Evolutionary conservation across 2,888 invertebrate genomes (phyloP).

Genomic region (Drosophila nr. fundita): DNA sequence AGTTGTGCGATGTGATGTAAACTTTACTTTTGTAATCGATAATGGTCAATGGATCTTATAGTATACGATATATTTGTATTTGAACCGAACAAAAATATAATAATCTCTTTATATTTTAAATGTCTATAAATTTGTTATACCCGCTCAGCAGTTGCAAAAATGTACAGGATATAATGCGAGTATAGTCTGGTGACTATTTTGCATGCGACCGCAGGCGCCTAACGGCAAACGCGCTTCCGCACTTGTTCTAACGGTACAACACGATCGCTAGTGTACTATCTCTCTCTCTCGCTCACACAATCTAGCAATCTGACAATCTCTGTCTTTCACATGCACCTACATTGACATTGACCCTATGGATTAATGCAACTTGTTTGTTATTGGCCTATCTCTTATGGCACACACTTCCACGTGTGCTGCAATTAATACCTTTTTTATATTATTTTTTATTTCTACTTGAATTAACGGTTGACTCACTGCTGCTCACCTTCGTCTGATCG

Average conservation of each 20-base stretch:
- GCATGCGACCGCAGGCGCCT: constrained; percentile 44
- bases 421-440: constrained; percentile 12
- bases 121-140: not conserved
- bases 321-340: constrained; percentile 16
- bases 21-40: not conserved
- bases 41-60: not conserved
- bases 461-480: constrained; percentile 14
- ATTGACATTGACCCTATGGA: constrained; percentile 42
- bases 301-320: not conserved
- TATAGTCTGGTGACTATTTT: constrained; percentile 54
- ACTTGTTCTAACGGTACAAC: constrained; percentile 68
- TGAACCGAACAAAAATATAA: not conserved
- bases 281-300: not conserved
- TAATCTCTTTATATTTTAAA: not conserved
- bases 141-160: not conserved
- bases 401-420: not conserved
- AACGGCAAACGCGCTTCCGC: constrained; percentile 70
- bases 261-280: constrained; percentile 9
- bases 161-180: constrained; percentile 16
- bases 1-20: not conserved
- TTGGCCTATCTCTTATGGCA: not conserved
- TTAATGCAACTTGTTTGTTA: constrained; percentile 18
- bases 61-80: not conserved
- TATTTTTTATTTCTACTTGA: not conserved
- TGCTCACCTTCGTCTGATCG: constrained; percentile 39